Conservation (phyloP, 2,797 vertebrate species). For the Hydrophis major region DNA sequence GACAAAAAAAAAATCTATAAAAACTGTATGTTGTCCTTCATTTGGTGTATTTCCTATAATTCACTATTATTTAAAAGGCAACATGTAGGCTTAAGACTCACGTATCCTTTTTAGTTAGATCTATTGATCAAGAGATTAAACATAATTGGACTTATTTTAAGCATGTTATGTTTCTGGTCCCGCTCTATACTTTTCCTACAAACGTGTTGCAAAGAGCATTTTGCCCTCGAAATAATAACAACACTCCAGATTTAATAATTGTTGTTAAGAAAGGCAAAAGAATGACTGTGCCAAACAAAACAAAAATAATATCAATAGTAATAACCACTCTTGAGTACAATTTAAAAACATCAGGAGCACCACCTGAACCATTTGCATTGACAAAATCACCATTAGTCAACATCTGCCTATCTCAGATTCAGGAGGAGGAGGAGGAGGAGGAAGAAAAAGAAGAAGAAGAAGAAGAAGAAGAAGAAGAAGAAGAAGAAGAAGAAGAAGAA, state of each 20-base stretch:
- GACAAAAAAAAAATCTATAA: neutral
- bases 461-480: neutral
- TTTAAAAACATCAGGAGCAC: neutral
- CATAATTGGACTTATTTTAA: constrained; percentile 3
- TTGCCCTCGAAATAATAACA: constrained; percentile 14
- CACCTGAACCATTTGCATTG: neutral
- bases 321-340: neutral
- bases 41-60: neutral
- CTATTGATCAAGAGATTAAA: constrained; percentile 33
- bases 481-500: neutral
- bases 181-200: neutral
- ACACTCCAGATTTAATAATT: neutral
- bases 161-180: constrained; percentile 31
- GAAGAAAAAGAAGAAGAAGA: no score
- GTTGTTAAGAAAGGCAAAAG: neutral
- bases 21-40: neutral
- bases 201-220: constrained; percentile 20
- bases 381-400: neutral
- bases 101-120: constrained; percentile 25
- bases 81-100: neutral
- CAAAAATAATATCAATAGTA: neutral
- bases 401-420: neutral
- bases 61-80: neutral
- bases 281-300: neutral
- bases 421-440: neutral